A percentile compares a stretch with the other conserved stretches of the same genome.
phyloP scores from a whole-genome alignment of 2,113 vertebrate species.

The Labrus mixtus region DNA sequence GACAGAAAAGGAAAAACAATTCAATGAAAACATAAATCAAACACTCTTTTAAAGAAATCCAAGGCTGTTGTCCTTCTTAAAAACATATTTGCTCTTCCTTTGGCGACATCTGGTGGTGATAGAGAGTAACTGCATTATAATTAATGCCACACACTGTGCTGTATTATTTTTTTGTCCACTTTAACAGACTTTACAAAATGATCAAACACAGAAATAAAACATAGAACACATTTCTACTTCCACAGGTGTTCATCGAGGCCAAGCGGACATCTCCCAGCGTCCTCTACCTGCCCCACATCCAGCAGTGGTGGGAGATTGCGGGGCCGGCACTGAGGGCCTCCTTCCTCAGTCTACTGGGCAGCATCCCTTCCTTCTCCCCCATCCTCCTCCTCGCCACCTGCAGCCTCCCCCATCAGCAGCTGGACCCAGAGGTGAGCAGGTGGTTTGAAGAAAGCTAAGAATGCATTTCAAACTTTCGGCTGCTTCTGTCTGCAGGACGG shows the following conservation, averaged over 20 bases:
- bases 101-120: slow-evolving; percentile 4
- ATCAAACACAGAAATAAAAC: too few species aligned
- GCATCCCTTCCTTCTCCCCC: slow-evolving; percentile 89
- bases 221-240: not conserved
- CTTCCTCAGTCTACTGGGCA: slow-evolving; percentile 86
- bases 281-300: slow-evolving; percentile 88
- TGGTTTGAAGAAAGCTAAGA: too few species aligned
- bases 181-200: not conserved
- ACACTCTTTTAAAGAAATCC: too few species aligned
- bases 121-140: not conserved
- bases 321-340: slow-evolving; percentile 84
- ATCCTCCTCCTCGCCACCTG: slow-evolving; percentile 90
- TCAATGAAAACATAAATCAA: too few species aligned
- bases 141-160: not conserved
- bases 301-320: slow-evolving; percentile 90
- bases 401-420: slow-evolving; percentile 34
- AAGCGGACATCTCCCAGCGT: slow-evolving; percentile 89
- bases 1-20: too few species aligned
- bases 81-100: not conserved
- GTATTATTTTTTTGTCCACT: not conserved
- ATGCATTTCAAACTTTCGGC: too few species aligned
- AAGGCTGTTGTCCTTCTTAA: too few species aligned
- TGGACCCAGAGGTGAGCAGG: slow-evolving; percentile 65
- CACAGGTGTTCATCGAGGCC: slow-evolving; percentile 88
- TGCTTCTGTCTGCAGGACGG: too few species aligned